phyloP scores from a whole-genome alignment of 2,797 vertebrate species.

The Lacerta viridis region DNA sequence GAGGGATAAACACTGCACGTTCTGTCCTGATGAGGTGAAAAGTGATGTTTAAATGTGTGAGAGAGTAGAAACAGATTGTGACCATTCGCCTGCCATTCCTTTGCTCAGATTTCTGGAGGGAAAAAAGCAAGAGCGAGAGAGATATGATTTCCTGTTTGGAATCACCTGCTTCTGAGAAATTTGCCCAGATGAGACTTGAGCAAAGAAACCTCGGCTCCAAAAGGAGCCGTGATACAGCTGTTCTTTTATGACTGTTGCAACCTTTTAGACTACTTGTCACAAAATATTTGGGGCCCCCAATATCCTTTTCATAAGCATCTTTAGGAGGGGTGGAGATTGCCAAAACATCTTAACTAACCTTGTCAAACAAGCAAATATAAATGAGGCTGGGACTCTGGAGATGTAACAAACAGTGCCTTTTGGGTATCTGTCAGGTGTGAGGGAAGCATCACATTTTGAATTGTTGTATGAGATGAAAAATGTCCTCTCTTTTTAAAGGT shows the following conservation, averaged over 20 bases:
- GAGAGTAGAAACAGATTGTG: not conserved
- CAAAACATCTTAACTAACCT: not conserved
- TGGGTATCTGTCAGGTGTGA: not conserved
- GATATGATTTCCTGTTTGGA: not conserved
- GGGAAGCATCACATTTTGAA: not conserved
- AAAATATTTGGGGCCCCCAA: not conserved
- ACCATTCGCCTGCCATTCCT: not conserved
- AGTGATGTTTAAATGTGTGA: conserved; percentile 12
- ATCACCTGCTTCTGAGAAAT: conserved; percentile 19
- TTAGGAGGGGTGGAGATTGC: too few species aligned
- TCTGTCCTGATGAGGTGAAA: conserved; percentile 22
- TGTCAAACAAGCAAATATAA: not conserved
- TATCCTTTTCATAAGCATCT: not conserved
- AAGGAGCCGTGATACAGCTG: not conserved
- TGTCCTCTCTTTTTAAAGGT: not conserved
- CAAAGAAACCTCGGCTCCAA: not conserved
- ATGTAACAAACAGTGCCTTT: not conserved
- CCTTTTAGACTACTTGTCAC: not conserved
- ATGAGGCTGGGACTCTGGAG: not conserved
- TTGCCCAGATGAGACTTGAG: not conserved
- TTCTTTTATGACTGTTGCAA: not conserved
- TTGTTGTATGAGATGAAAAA: not conserved
- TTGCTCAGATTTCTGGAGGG: not conserved
- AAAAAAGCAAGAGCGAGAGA: too few species aligned
- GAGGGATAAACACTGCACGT: not conserved